Evolutionary conservation across 2,888 invertebrate genomes (phyloP).

Genomic region (Oxyteleia sp.): DNA sequence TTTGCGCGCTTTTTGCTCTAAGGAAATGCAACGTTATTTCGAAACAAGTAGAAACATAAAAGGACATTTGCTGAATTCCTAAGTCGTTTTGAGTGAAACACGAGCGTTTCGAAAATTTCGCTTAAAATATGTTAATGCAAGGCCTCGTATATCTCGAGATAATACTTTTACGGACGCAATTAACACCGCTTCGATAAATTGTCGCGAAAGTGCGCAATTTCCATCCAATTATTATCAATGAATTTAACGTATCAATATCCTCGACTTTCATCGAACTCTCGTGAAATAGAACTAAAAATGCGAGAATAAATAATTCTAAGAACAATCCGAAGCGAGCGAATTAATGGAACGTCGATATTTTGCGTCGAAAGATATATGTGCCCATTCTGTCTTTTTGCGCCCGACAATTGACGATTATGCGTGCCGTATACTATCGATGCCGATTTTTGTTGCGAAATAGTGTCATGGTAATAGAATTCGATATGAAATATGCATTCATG

Average conservation of each 20-base stretch:
- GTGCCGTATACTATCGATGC: conserved; percentile 50
- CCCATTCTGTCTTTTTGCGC: conserved; percentile 29
- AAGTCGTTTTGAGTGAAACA: no score
- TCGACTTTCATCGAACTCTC: conserved; percentile 12
- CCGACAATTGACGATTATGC: conserved; percentile 37
- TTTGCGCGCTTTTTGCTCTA: no score
- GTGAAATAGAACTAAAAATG: no score
- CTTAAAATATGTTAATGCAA: conserved; percentile 4
- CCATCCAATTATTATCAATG: conserved; percentile 23
- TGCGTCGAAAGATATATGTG: background rate
- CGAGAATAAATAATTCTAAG: no score
- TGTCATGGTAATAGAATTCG: conserved; percentile 47
- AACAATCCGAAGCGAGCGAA: no score
- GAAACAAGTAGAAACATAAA: no score
- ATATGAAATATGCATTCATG: conserved; percentile 56
- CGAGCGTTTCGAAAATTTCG: no score
- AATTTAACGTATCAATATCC: conserved; percentile 13
- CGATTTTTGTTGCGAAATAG: conserved; percentile 44
- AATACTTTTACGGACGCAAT: conserved; percentile 26
- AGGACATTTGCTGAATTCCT: no score
- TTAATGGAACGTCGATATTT: conserved; percentile 26
- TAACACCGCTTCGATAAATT: conserved; percentile 3
- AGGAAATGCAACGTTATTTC: no score
- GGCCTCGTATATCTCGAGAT: conserved; percentile 9
- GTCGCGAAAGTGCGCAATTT: background rate